phyloP scores from a whole-genome alignment of 2,113 vertebrate species.

The Microcebus jonahi region DNA sequence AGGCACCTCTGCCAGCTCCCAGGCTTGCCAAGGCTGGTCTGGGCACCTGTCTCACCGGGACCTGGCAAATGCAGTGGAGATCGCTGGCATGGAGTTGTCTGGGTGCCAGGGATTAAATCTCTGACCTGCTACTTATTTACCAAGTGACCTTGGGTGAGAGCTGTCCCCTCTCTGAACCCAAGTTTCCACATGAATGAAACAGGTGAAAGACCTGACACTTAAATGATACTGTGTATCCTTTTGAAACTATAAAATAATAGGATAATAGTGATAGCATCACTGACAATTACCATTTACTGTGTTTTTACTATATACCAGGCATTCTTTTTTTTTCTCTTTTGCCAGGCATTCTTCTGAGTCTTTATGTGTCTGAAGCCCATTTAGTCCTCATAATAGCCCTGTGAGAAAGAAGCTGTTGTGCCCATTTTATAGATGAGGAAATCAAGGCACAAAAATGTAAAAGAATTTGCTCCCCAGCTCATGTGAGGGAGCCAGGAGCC shows the following conservation, averaged over 20 bases:
- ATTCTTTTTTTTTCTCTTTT: no score
- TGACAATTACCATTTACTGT: background rate
- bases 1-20: background rate
- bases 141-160: background rate
- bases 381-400: background rate
- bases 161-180: background rate
- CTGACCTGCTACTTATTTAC: background rate
- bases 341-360: background rate
- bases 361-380: background rate
- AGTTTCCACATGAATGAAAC: background rate
- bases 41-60: no score
- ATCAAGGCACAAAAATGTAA: background rate
- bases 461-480: background rate
- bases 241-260: background rate
- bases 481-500: background rate
- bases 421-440: background rate
- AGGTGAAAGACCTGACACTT: background rate
- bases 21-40: background rate
- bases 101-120: background rate
- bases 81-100: background rate
- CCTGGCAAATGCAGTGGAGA: background rate
- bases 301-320: background rate
- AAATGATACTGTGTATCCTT: accelerated
- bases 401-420: background rate
- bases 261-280: background rate